Conservation (phyloP, 2,797 vertebrate genomes). For the Chromis chromis region DNA sequence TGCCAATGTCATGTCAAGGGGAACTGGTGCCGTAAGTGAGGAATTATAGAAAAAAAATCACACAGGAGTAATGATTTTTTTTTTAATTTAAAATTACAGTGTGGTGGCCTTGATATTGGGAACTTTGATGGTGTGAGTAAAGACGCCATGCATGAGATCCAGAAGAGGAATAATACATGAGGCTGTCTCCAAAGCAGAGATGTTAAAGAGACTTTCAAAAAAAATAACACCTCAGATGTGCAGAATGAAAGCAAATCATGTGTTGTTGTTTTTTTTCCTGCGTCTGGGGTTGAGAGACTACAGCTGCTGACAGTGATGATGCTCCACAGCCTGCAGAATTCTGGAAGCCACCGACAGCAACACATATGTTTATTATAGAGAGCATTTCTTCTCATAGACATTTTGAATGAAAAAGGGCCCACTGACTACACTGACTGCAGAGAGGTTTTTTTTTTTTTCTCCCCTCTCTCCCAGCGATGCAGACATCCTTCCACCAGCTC, state of each 20-base stretch:
- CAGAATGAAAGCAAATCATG: constrained; percentile 1
- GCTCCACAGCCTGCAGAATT: neutral
- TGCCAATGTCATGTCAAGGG: constrained; percentile 77
- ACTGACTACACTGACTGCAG: constrained; percentile 35
- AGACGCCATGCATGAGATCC: constrained; percentile 19
- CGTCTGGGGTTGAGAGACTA: neutral
- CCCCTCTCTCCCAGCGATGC: constrained; percentile 39
- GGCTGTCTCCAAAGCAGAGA: constrained; percentile 2
- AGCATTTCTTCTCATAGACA: constrained; percentile 5
- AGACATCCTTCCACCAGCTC: constrained; percentile 49
- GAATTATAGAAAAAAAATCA: constrained; percentile 18
- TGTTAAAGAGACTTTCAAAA: neutral
- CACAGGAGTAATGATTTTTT: neutral
- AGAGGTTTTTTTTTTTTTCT: constrained; percentile 3
- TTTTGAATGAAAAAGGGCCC: constrained; percentile 12
- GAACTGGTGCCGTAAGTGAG: constrained; percentile 43
- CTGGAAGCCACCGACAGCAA: neutral
- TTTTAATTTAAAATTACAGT: neutral
- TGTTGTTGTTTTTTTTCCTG: neutral
- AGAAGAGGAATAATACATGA: constrained; percentile 23
- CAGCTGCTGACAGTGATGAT: constrained; percentile 11
- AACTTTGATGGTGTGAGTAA: constrained; percentile 35
- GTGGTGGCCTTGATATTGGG: constrained; percentile 3
- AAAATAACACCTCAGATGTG: constrained; percentile 12
- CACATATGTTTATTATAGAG: neutral